These are phyloP conservation scores for Periphyllus acericola DNA, from an alignment of 2,888 invertebrate species.

Conservation along the genomic window DNA sequence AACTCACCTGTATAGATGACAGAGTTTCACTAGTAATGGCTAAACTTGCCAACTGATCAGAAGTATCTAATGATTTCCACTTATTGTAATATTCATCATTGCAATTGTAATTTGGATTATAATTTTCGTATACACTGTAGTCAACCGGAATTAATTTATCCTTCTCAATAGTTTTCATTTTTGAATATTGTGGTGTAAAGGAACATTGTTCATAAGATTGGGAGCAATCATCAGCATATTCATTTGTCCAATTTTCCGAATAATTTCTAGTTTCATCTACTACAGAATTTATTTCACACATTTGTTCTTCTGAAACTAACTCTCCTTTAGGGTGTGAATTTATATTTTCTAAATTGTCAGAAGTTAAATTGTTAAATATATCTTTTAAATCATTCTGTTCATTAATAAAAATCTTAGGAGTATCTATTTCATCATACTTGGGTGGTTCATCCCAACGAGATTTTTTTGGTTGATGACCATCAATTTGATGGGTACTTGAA, in stretches of 20 bases:
- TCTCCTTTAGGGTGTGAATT: neutral
- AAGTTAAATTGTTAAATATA: neutral
- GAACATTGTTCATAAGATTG: slow-evolving; percentile 20
- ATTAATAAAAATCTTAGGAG: neutral
- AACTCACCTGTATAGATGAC: slow-evolving; percentile 18
- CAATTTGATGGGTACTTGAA: neutral
- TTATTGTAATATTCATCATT: neutral
- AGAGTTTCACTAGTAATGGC: neutral
- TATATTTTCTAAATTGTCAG: neutral
- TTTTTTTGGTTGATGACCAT: neutral
- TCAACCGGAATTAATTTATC: slow-evolving; percentile 10
- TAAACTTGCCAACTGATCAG: neutral
- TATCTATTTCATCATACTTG: neutral
- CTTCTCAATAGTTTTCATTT: slow-evolving; percentile 9
- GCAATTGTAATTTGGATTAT: slow-evolving; percentile 27
- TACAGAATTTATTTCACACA: slow-evolving; percentile 3
- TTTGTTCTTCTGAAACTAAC: neutral
- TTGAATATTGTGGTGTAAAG: slow-evolving; percentile 24
- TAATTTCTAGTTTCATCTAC: neutral
- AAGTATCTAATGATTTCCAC: slow-evolving; percentile 9
- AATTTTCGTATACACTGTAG: slow-evolving; percentile 58
- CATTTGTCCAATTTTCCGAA: slow-evolving; percentile 2
- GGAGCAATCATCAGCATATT: slow-evolving; percentile 5
- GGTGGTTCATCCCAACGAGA: slow-evolving; percentile 46
- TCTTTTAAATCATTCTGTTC: neutral